Percentiles rank a stretch among this genome's conserved stretches.
These are phyloP conservation scores for Trogon surrucura DNA, from an alignment of 2,113 vertebrate species.

Conservation along the genomic window DNA sequence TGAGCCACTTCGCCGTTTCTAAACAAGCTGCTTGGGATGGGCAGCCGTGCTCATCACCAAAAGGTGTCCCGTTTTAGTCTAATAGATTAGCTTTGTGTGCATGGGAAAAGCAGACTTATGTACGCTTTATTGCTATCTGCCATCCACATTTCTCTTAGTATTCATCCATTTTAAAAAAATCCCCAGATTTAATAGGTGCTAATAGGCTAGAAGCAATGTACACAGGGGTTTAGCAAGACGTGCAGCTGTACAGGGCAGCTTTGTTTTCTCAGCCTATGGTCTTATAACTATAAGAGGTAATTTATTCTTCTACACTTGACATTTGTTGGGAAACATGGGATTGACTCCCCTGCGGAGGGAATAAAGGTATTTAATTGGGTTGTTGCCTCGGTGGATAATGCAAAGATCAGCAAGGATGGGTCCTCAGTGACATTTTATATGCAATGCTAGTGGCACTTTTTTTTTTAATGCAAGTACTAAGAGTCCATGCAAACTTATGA, in stretches of 20 bases:
- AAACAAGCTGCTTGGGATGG: background rate
- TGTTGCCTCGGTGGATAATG: background rate
- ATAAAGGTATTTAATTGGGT: background rate
- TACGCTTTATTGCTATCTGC: rapidly evolving
- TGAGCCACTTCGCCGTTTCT: background rate
- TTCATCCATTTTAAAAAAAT: background rate
- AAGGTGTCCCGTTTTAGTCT: background rate
- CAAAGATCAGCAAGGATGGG: background rate
- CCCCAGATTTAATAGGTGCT: background rate
- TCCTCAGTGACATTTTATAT: background rate
- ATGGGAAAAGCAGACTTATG: background rate
- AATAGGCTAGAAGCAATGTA: background rate
- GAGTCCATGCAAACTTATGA: background rate
- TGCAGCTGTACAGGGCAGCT: background rate
- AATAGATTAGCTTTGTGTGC: background rate
- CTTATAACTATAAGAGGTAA: background rate
- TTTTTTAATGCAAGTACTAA: background rate
- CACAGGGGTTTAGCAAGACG: background rate
- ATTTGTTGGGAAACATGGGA: background rate
- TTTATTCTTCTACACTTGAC: background rate
- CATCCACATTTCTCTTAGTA: background rate
- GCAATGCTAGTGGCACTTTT: background rate
- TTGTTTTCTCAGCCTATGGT: background rate
- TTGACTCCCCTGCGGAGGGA: rapidly evolving
- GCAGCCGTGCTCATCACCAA: background rate